phyloP scores from a whole-genome alignment of 2,113 vertebrate species.

The Chaenogobius annularis region DNA sequence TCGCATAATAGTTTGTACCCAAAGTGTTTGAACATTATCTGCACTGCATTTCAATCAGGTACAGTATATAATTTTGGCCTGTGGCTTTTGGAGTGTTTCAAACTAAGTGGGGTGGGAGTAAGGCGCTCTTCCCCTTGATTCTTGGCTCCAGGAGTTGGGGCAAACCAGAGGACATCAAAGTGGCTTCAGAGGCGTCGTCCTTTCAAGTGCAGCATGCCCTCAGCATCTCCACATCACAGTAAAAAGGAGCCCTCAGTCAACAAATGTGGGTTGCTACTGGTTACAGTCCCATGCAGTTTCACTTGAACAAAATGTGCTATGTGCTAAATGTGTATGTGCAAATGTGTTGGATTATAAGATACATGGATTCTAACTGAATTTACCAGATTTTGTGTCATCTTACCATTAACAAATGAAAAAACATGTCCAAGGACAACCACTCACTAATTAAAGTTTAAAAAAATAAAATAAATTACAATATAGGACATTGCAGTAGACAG shows the following conservation, averaged over 20 bases:
- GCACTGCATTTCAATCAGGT: background rate
- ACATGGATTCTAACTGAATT: too few relatives aligned
- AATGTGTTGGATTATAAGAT: too few relatives aligned
- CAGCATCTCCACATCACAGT: slow-evolving; percentile 36
- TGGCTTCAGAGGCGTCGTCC: slow-evolving; percentile 27
- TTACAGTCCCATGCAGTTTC: slow-evolving; percentile 3
- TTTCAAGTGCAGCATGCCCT: slow-evolving; percentile 34
- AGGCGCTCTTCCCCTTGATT: background rate
- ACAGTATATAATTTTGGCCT: slow-evolving; percentile 7
- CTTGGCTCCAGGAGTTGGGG: slow-evolving; percentile 20
- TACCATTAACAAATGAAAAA: too few relatives aligned
- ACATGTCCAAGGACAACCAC: too few relatives aligned
- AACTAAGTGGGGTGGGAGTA: background rate
- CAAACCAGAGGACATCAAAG: slow-evolving; percentile 51
- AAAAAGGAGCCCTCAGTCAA: slow-evolving; percentile 29
- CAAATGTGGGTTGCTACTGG: slow-evolving; percentile 20
- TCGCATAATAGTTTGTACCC: background rate
- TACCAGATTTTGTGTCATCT: too few relatives aligned
- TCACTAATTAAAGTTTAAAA: too few relatives aligned
- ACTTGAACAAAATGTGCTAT: background rate
- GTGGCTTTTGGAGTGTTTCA: background rate
- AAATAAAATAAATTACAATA: too few relatives aligned
- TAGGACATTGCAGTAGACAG: too few relatives aligned
- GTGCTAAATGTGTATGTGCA: too few relatives aligned
- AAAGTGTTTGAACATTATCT: slow-evolving; percentile 1